phyloP scores from a whole-genome alignment of 2,797 vertebrate genomes.

The Argentina silus region DNA sequence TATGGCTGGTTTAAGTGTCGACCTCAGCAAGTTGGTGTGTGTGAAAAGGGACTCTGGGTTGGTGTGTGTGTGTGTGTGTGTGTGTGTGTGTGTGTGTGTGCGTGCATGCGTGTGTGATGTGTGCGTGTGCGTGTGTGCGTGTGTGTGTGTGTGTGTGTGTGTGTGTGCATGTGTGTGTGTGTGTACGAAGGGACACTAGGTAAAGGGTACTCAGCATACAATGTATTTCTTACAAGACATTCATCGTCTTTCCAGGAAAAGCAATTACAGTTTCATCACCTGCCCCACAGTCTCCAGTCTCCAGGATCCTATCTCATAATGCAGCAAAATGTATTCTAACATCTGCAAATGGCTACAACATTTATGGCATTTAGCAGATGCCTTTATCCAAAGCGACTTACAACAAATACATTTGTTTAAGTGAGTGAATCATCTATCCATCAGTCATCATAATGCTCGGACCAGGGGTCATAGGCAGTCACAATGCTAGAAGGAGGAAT shows the following conservation, averaged over 20 bases:
- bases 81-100: background rate
- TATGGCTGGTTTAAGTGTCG: background rate
- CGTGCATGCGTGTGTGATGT: background rate
- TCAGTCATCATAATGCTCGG: too few species aligned
- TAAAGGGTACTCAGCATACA: background rate
- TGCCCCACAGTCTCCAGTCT: background rate
- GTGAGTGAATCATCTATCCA: too few species aligned
- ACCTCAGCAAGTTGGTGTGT: background rate
- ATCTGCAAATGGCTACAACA: too few species aligned
- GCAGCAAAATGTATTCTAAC: background rate
- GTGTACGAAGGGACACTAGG: too few species aligned
- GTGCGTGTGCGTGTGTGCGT: background rate
- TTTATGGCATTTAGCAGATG: too few species aligned
- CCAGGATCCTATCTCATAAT: background rate
- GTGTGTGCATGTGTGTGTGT: constrained; percentile 1
- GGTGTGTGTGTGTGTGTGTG: constrained; percentile 11
- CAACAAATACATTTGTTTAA: too few species aligned
- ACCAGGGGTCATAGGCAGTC: too few species aligned
- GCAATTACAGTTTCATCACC: constrained; percentile 3
- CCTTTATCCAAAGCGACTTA: too few species aligned
- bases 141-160: background rate
- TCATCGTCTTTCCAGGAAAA: background rate
- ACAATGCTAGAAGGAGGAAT: too few species aligned
- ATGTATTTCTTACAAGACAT: background rate
- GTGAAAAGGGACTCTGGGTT: background rate